Conservation (phyloP, 2,888 invertebrate genomes). For the Andrena chrysosceles region DNA sequence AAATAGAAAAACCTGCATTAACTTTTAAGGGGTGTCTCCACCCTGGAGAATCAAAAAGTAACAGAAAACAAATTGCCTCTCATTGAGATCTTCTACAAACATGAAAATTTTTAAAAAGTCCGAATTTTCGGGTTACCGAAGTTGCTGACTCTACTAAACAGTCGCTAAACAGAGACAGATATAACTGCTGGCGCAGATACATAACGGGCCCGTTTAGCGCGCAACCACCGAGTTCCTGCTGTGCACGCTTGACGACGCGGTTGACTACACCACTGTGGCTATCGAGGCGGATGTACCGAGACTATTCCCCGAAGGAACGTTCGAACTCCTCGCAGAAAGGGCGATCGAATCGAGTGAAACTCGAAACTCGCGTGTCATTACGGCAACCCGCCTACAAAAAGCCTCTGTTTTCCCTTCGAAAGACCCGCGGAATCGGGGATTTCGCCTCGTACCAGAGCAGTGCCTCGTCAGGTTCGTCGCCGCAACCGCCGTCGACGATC, state of each 20-base stretch:
- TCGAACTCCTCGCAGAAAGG: not conserved
- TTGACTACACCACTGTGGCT: constrained; percentile 67
- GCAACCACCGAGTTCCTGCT: too few species aligned
- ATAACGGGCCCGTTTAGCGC: too few species aligned
- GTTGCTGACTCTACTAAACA: too few species aligned
- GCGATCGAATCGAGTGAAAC: constrained; percentile 6
- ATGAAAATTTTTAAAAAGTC: too few species aligned
- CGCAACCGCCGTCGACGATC: constrained; percentile 73
- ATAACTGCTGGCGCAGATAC: too few species aligned
- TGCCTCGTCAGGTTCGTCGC: constrained; percentile 78
- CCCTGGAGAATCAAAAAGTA: too few species aligned
- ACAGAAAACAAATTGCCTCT: too few species aligned
- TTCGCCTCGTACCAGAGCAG: constrained; percentile 80
- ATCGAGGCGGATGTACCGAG: constrained; percentile 60
- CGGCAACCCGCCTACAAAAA: constrained; percentile 57
- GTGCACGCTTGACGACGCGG: constrained; percentile 41
- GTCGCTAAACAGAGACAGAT: too few species aligned
- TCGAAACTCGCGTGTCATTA: constrained; percentile 15
- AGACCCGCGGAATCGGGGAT: constrained; percentile 82
- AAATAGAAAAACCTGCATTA: too few species aligned
- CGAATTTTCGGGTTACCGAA: too few species aligned
- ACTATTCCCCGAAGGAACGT: not conserved
- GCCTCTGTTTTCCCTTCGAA: constrained; percentile 66
- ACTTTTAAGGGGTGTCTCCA: too few species aligned
- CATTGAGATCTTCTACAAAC: too few species aligned